A percentile compares a stretch with the other conserved stretches of the same genome.
phyloP scores from a whole-genome alignment of 1,140 invertebrate species.

The Pseudoatta argentina region DNA sequence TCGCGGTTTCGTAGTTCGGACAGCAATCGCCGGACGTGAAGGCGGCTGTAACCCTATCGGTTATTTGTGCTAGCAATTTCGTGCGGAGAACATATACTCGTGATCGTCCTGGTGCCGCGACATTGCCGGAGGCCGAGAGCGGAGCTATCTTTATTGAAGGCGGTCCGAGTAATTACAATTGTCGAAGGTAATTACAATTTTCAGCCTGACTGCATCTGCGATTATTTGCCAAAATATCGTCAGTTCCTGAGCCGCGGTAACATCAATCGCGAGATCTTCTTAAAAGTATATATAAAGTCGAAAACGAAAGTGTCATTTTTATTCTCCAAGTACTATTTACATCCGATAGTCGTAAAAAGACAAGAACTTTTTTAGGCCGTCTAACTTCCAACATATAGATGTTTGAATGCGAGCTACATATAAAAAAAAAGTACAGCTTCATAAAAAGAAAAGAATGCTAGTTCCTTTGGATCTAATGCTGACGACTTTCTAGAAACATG shows the following conservation, averaged over 20 bases:
- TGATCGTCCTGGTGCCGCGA: conserved; percentile 57
- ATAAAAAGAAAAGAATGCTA: not conserved
- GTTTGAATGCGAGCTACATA: not conserved
- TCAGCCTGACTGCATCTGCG: conserved; percentile 16
- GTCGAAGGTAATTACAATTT: conserved; percentile 61
- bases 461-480: not conserved
- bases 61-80: conserved; percentile 75
- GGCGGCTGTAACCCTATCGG: conserved; percentile 62
- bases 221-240: conserved; percentile 24
- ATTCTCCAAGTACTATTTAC: not conserved
- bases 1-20: conserved; percentile 69
- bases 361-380: not conserved
- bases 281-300: not conserved
- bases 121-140: conserved; percentile 18
- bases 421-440: not conserved
- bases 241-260: not conserved
- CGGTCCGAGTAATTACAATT: conserved; percentile 18
- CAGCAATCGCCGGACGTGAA: conserved; percentile 56
- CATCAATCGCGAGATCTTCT: conserved; percentile 16
- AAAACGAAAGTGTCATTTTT: conserved; percentile 28
- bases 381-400: not conserved
- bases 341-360: not conserved
- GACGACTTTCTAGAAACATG: not conserved
- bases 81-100: conserved; percentile 55
- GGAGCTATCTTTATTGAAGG: conserved; percentile 58